Evolutionary conservation across 2,113 vertebrate genomes (phyloP).

Genomic region (Bufo bufo): DNA sequence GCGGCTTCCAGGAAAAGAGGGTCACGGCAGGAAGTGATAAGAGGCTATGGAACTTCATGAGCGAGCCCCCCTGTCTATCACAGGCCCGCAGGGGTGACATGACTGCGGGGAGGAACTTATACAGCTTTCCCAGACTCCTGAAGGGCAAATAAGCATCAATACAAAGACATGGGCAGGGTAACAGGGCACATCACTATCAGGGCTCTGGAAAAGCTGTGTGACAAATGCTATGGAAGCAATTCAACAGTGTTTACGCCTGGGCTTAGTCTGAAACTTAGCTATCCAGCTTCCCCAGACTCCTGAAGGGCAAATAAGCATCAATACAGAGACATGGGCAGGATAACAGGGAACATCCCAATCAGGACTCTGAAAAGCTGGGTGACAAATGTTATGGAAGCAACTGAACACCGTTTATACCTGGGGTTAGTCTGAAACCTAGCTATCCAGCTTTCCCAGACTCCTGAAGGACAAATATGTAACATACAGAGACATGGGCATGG

Average conservation of each 20-base stretch:
- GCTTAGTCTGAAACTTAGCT: not conserved
- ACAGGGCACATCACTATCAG: not conserved
- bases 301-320: not conserved
- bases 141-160: not conserved
- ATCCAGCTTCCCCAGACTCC: not conserved
- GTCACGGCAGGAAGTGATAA: not conserved
- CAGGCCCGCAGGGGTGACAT: not conserved
- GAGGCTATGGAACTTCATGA: not conserved
- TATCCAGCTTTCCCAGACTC: too few species aligned
- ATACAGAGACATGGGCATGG: too few species aligned
- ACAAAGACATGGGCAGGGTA: not conserved
- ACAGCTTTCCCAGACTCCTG: not conserved
- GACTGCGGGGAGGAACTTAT: not conserved
- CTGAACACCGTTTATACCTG: too few species aligned
- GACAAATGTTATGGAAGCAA: too few species aligned
- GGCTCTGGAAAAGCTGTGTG: not conserved
- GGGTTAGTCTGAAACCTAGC: too few species aligned
- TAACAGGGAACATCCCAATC: not conserved
- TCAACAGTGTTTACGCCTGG: not conserved
- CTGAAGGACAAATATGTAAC: too few species aligned
- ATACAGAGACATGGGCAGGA: not conserved
- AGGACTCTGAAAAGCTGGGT: too few species aligned
- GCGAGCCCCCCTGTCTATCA: not conserved
- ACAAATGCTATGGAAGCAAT: not conserved
- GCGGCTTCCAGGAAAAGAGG: slow-evolving; percentile 1